Conservation (phyloP, 2,888 invertebrate genomes). For the Agrilus mali region DNA sequence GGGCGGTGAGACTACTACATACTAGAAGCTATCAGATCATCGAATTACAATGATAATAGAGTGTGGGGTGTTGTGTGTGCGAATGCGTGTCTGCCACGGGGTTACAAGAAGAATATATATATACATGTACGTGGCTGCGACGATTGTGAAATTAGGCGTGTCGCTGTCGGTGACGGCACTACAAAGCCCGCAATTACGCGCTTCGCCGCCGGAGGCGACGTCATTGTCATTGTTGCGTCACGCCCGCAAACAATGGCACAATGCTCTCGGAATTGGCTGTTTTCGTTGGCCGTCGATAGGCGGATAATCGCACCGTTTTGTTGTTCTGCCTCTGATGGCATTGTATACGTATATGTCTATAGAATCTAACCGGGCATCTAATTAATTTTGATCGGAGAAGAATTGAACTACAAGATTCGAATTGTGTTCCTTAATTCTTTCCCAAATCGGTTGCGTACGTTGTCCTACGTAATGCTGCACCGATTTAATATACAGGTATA, state of each 20-base stretch:
- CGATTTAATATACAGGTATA: no score
- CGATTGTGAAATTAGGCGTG: slow-evolving; percentile 36
- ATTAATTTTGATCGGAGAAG: not conserved
- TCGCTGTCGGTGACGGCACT: slow-evolving; percentile 33
- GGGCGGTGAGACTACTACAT: no score
- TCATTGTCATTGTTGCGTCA: slow-evolving; percentile 29
- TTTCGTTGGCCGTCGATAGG: slow-evolving; percentile 13
- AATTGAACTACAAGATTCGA: no score
- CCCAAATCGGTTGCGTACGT: no score
- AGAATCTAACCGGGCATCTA: not conserved
- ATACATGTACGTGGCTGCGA: slow-evolving; percentile 11
- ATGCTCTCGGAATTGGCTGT: slow-evolving; percentile 17
- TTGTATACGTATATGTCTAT: no score
- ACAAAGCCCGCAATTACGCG: slow-evolving; percentile 36
- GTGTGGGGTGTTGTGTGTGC: no score
- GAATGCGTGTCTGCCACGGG: no score
- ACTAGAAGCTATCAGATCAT: no score
- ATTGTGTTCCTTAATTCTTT: no score
- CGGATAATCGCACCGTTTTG: slow-evolving; percentile 9
- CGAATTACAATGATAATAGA: no score
- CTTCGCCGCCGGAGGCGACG: slow-evolving; percentile 30
- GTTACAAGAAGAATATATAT: no score
- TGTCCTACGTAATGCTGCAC: no score
- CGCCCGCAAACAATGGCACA: slow-evolving; percentile 26
- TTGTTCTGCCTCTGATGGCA: not conserved